A percentile compares a stretch with the other conserved stretches of the same genome.
These are phyloP conservation scores for Hermaeophaga mercurialis DNA, from an alignment of 2,888 invertebrate species.

Conservation along the genomic window DNA sequence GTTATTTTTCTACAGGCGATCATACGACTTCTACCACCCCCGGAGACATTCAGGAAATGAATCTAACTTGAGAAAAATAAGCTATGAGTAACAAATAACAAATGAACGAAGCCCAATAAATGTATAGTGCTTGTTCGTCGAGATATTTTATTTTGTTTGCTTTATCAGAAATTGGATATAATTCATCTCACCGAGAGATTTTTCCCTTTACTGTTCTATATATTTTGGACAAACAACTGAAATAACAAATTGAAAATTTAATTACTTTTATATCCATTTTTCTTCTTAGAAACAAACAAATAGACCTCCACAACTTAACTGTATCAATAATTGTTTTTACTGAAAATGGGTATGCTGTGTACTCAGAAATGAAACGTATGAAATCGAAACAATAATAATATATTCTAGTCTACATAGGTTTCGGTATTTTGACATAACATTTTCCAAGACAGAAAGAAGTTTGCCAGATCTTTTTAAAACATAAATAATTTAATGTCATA, in stretches of 20 bases:
- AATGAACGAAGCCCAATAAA: conserved; percentile 15
- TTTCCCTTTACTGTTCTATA: conserved; percentile 9
- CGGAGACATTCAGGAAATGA: conserved; percentile 9
- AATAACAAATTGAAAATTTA: conserved; percentile 11
- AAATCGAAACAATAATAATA: no score
- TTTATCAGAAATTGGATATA: conserved; percentile 21
- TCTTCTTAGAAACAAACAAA: no score
- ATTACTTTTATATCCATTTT: conserved; percentile 5
- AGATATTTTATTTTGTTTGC: conserved; percentile 17
- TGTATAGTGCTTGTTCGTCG: conserved; percentile 12
- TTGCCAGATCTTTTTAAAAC: no score
- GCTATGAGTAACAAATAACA: conserved; percentile 7
- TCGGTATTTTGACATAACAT: no score
- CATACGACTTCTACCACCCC: conserved; percentile 1
- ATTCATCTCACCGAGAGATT: conserved; percentile 11
- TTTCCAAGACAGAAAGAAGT: no score
- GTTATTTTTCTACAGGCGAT: conserved; percentile 26
- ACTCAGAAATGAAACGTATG: no score
- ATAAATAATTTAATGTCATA: no score
- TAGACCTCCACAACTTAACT: no score
- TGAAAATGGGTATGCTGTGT: no score
- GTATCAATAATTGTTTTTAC: no score
- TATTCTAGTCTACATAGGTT: no score
- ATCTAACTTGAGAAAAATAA: conserved; percentile 11
- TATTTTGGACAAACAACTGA: conserved; percentile 10